A percentile compares a stretch with the other conserved stretches of the same genome.
Conservation (phyloP, 2,797 vertebrate species). For the Macropodus opercularis region DNA sequence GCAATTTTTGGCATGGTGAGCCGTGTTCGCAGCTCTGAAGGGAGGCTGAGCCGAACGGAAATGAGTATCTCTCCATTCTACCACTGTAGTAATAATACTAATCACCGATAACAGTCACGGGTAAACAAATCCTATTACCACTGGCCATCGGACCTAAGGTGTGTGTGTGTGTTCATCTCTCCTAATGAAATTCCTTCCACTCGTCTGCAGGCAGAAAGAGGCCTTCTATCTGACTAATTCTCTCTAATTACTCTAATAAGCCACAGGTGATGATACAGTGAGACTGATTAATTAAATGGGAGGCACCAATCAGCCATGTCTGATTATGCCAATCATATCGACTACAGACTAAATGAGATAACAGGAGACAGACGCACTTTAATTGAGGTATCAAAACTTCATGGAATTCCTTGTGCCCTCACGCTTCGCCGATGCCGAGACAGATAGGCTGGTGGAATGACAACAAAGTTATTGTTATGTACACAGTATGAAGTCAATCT, state of each 20-base stretch:
- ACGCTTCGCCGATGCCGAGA: slow-evolving; percentile 65
- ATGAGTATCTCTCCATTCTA: slow-evolving; percentile 45
- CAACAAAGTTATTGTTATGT: slow-evolving; percentile 81
- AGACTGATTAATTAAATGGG: slow-evolving; percentile 81
- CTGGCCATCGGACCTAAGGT: slow-evolving; percentile 65
- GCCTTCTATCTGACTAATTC: slow-evolving; percentile 78
- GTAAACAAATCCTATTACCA: slow-evolving; percentile 74
- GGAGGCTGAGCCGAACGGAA: slow-evolving; percentile 48
- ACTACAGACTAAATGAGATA: slow-evolving; percentile 76
- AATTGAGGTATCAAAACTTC: slow-evolving; percentile 80
- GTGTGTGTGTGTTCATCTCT: slow-evolving; percentile 56
- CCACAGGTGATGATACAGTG: slow-evolving; percentile 82
- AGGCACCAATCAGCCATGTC: slow-evolving; percentile 79
- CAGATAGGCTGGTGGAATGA: slow-evolving; percentile 79
- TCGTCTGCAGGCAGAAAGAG: slow-evolving; percentile 71
- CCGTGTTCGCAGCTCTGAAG: slow-evolving; percentile 43
- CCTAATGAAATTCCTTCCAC: slow-evolving; percentile 76
- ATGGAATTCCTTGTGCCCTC: slow-evolving; percentile 74
- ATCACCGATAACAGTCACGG: slow-evolving; percentile 63
- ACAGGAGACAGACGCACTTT: slow-evolving; percentile 75
- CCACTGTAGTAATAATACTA: slow-evolving; percentile 56
- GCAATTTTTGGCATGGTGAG: slow-evolving; percentile 59
- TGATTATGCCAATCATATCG: slow-evolving; percentile 80
- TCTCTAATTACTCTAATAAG: slow-evolving; percentile 80
- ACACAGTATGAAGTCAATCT: slow-evolving; percentile 75